These are phyloP conservation scores for Pentamera pediparva DNA, from an alignment of 53 echinoderm and acorn worm species.

Conservation along the genomic window DNA sequence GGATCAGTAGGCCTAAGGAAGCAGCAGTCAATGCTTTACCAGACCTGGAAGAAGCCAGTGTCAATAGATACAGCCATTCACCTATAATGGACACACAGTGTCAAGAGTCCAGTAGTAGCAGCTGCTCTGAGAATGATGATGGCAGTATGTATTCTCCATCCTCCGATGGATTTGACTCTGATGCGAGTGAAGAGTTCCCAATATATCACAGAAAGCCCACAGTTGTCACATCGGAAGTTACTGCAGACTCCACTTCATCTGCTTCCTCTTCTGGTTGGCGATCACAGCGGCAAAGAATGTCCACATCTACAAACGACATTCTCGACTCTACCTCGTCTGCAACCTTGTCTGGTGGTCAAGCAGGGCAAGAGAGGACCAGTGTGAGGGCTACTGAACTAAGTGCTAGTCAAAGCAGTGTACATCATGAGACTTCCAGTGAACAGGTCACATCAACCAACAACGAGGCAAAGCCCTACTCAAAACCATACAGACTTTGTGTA, in stretches of 20 bases:
- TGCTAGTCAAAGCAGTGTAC: too few relatives aligned
- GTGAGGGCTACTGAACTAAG: neutral
- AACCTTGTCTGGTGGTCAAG: too few relatives aligned
- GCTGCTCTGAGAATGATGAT: neutral
- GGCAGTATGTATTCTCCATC: neutral
- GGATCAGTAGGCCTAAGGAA: too few relatives aligned
- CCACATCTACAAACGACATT: too few relatives aligned
- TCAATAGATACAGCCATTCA: neutral
- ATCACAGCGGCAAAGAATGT: too few relatives aligned
- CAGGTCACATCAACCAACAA: neutral
- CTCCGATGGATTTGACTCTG: neutral
- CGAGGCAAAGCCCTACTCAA: conserved; percentile 3
- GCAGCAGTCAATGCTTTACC: too few relatives aligned
- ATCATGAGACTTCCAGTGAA: conserved; percentile 3
- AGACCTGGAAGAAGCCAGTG: neutral
- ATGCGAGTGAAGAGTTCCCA: conserved; percentile 1
- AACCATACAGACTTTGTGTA: conserved; percentile 32
- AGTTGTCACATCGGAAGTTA: neutral
- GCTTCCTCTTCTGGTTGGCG: too few relatives aligned
- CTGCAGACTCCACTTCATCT: neutral
- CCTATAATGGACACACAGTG: neutral
- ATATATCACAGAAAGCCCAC: neutral
- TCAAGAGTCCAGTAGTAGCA: neutral
- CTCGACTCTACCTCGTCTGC: too few relatives aligned
- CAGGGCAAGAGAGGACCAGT: too few relatives aligned